Evolutionary conservation across 2,113 vertebrate species (phyloP), one percentile per base, ranked within the genome.

Genomic region (Silurus meridionalis): DNA sequence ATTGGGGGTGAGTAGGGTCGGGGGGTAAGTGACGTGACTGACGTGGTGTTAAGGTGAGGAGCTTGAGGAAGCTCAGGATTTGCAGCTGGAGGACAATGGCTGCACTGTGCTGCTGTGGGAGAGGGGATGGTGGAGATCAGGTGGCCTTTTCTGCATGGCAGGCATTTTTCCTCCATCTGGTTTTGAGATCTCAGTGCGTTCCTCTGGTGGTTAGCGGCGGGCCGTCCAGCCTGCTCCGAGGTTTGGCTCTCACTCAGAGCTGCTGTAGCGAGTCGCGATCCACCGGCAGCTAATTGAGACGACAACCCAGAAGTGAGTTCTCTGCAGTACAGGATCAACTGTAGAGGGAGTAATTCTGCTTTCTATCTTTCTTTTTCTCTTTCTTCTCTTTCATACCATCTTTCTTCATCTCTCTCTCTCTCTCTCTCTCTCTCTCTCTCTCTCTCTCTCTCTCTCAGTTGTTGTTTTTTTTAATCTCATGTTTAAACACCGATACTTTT

Each of bases 1-100:
- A n/a, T 69, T 69, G 23, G 66, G 23, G 23, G 66, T 69, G 66
- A 25, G 66, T 69, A 25, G 23, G 55, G 55, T 57, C 8, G 13
- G 55, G 8, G 55, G 55, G 55, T 57, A 13, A 57, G 55, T 57
- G 55, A 13, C 8, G 55, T 57, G n/a, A n/a, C 48, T 77, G 50
- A 23, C 50, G 23, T 2, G 6, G 50, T 11, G 57, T 46, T 48
- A 58, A 63, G 28, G 79, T 46, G 25, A 83, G 84, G 50, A 88
- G 96, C 95, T 90, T 95, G 95, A 96, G 96, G 96, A 94, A 97
- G 96, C 95, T 95, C 96, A 96, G 95, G 95, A 90, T 95, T 96
- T 23, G 66, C 23, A 61, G n/a, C 28, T 46, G n/a, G 53, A 91
- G 95, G 95, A 99, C 97, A 99, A 98, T 96, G 95, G 95, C 88